Percentiles rank a stretch among this genome's conserved stretches.
Conservation (phyloP, 2,888 invertebrate genomes). For the Tenthredo distinguenda region DNA sequence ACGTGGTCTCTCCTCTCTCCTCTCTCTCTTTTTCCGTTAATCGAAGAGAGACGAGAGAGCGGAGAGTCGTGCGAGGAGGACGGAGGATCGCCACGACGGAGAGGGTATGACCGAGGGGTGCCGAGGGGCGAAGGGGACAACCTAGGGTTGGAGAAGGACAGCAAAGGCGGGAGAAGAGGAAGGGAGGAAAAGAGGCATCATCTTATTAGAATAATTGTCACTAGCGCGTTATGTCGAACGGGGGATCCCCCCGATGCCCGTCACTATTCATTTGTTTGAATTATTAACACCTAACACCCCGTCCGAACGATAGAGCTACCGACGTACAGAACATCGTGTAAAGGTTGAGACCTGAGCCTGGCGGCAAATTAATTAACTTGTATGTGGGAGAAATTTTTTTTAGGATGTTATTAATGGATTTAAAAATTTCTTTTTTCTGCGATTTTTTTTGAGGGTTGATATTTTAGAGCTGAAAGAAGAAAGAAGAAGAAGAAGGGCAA, state of each 20-base stretch:
- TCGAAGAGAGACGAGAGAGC: slow-evolving; percentile 58
- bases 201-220: slow-evolving; percentile 68
- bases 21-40: slow-evolving; percentile 61
- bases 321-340: neutral
- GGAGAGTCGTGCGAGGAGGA: slow-evolving; percentile 47
- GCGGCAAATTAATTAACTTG: neutral
- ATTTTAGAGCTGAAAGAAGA: neutral
- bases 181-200: slow-evolving; percentile 53
- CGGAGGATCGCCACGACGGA: slow-evolving; percentile 35
- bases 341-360: neutral
- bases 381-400: neutral
- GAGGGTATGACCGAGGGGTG: slow-evolving; percentile 48
- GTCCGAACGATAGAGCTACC: neutral
- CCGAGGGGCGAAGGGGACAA: slow-evolving; percentile 51
- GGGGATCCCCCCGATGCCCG: slow-evolving; percentile 56
- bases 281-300: slow-evolving; percentile 47
- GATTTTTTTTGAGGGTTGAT: neutral
- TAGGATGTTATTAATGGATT: neutral
- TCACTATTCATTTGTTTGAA: slow-evolving; percentile 63
- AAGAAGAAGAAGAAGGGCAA: neutral
- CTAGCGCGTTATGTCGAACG: slow-evolving; percentile 41
- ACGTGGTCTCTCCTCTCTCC: slow-evolving; percentile 69
- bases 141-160: slow-evolving; percentile 44
- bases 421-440: neutral
- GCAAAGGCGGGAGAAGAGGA: neutral